Evolutionary conservation across 2,888 invertebrate species (phyloP).

Genomic region (Ferdinandea cuprea): DNA sequence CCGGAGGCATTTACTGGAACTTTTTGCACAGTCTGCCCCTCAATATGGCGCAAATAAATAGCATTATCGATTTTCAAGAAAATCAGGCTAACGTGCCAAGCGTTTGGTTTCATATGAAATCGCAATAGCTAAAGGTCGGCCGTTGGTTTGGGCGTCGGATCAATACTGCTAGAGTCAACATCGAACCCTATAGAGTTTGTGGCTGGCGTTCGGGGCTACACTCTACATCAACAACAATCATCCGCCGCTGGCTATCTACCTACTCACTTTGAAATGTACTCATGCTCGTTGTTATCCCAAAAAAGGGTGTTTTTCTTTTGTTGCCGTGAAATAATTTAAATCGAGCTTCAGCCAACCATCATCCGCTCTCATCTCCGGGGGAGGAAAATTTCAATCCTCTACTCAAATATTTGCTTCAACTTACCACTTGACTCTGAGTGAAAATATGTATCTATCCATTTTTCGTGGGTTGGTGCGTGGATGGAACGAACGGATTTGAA

Average conservation of each 20-base stretch:
- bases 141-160: not conserved
- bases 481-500: not conserved
- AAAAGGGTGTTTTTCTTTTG: constrained; percentile 28
- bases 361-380: not conserved
- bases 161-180: constrained; percentile 45
- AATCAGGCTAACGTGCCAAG: constrained; percentile 11
- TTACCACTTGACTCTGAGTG: constrained; percentile 60
- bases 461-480: not conserved
- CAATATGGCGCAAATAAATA: constrained; percentile 56
- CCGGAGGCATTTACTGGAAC: constrained; percentile 39
- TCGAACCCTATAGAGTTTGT: constrained; percentile 37
- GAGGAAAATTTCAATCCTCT: constrained; percentile 27
- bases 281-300: too few species aligned
- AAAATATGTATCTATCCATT: constrained; percentile 1
- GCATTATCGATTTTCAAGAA: constrained; percentile 52
- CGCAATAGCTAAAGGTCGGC: not conserved
- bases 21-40: not conserved
- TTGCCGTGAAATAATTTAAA: constrained; percentile 43
- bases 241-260: not conserved
- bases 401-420: constrained; percentile 61
- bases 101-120: not conserved
- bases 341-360: constrained; percentile 24
- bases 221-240: not conserved
- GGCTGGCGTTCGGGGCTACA: not conserved
- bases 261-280: not conserved